A percentile compares a stretch with the other conserved stretches of the same genome.
Conservation (phyloP, 1,140 invertebrate species). For the Leptestheria dahalacensis region DNA sequence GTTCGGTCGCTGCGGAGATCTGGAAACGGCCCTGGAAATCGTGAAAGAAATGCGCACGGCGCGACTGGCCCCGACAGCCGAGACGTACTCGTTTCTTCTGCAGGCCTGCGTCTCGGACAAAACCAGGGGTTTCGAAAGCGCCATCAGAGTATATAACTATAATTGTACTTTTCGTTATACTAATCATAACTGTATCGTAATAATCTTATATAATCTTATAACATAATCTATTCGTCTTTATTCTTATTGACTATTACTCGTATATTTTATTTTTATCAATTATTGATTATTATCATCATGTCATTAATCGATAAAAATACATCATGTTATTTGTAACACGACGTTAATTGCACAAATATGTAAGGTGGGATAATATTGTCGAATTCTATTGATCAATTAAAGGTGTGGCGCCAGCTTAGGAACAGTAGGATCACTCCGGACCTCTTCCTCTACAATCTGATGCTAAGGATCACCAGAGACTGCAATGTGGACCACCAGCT, state of each 20-base stretch:
- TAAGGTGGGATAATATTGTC: no score
- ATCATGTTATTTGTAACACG: no score
- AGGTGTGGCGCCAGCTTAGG: constrained; percentile 70
- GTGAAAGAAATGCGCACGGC: constrained; percentile 61
- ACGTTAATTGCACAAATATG: no score
- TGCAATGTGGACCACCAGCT: constrained; percentile 51
- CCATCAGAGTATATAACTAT: constrained; percentile 38
- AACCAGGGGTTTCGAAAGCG: constrained; percentile 58
- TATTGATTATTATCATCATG: no score
- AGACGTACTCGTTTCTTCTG: constrained; percentile 62
- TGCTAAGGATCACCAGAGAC: constrained; percentile 59
- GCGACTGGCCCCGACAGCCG: constrained; percentile 41
- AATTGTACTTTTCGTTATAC: no score
- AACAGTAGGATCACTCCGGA: constrained; percentile 44
- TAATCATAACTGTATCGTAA: no score
- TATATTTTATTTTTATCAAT: constrained; percentile 16
- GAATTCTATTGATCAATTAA: no score
- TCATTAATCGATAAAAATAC: no score
- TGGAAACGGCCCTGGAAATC: constrained; percentile 56
- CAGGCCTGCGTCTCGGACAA: constrained; percentile 63
- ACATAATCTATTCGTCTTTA: constrained; percentile 5
- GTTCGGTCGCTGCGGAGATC: constrained; percentile 62
- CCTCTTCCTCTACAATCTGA: constrained; percentile 60
- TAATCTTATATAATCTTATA: no score
- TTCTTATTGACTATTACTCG: constrained; percentile 8